A percentile compares a stretch with the other conserved stretches of the same genome.
Evolutionary conservation across 2,113 vertebrate genomes (phyloP).

Genomic region (Triplophysa siluroides): DNA sequence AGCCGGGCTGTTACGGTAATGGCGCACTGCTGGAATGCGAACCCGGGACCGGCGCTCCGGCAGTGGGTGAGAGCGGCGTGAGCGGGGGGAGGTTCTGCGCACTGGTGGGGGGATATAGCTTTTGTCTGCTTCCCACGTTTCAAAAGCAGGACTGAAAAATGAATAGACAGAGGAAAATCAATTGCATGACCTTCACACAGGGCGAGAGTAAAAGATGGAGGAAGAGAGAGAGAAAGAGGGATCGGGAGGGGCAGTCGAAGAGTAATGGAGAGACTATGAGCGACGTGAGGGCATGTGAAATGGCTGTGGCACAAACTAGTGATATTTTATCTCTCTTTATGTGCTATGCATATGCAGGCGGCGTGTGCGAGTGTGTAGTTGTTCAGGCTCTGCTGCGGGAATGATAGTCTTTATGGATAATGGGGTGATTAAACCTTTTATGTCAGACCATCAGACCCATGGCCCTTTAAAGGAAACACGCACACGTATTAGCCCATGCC

Average conservation of each 20-base stretch:
- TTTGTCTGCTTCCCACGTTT: constrained; percentile 86
- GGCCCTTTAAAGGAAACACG: constrained; percentile 13
- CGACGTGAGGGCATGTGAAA: constrained; percentile 67
- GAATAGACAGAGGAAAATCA: constrained; percentile 85
- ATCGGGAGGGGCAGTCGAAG: constrained; percentile 47
- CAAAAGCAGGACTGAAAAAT: constrained; percentile 84
- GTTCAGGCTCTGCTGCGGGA: constrained; percentile 47
- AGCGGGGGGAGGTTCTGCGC: constrained; percentile 50
- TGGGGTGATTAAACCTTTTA: constrained; percentile 39
- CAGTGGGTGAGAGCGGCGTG: constrained; percentile 56
- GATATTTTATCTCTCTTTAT: constrained; percentile 57
- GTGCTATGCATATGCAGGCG: constrained; percentile 36
- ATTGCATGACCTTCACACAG: constrained; percentile 83
- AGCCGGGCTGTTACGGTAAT: not conserved
- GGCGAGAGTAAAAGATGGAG: constrained; percentile 62
- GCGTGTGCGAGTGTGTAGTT: constrained; percentile 39
- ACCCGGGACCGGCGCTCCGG: constrained; percentile 55
- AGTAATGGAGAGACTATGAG: constrained; percentile 62
- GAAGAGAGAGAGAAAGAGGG: constrained; percentile 30
- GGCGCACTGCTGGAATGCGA: not conserved
- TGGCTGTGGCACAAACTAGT: constrained; percentile 57
- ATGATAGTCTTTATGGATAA: constrained; percentile 55
- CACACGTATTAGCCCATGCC: constrained; percentile 29
- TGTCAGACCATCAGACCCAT: constrained; percentile 33
- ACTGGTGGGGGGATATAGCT: constrained; percentile 65